phyloP scores from a whole-genome alignment of 1,140 invertebrate species.

The Drosophila varians region DNA sequence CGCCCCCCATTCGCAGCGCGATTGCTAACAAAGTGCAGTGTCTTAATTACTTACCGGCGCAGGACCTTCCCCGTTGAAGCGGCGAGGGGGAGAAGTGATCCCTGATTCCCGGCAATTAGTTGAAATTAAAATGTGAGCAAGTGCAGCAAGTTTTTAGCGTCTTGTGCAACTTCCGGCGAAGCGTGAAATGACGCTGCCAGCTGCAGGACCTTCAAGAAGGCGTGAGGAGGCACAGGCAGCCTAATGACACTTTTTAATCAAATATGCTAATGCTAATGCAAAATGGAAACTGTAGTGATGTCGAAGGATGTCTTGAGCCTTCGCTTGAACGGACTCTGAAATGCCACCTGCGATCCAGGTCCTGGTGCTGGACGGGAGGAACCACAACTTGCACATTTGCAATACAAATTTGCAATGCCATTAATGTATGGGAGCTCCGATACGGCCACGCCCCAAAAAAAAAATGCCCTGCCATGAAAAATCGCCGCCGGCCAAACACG shows the following conservation, averaged over 20 bases:
- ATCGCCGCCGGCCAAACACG: slow-evolving; percentile 79
- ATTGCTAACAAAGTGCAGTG: slow-evolving; percentile 70
- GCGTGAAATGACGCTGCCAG: slow-evolving; percentile 53
- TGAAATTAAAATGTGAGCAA: slow-evolving; percentile 77
- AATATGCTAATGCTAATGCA: slow-evolving; percentile 78
- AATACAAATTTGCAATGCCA: slow-evolving; percentile 75
- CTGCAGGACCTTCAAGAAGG: not conserved
- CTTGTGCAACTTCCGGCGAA: slow-evolving; percentile 69
- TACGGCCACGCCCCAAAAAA: slow-evolving; percentile 21
- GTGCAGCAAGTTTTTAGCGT: slow-evolving; percentile 56
- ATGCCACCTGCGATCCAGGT: not conserved
- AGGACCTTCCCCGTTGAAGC: not conserved
- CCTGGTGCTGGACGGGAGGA: slow-evolving; percentile 25
- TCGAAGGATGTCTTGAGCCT: slow-evolving; percentile 50
- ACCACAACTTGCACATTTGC: slow-evolving; percentile 61
- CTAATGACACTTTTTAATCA: slow-evolving; percentile 82
- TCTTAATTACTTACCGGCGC: slow-evolving; percentile 75
- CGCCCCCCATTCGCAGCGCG: slow-evolving; percentile 17
- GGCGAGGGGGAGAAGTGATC: slow-evolving; percentile 4
- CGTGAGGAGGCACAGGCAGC: slow-evolving; percentile 14
- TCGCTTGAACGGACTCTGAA: no score
- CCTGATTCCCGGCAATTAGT: slow-evolving; percentile 67
- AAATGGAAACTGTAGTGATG: slow-evolving; percentile 47
- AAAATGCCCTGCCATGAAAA: slow-evolving; percentile 70
- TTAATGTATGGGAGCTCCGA: slow-evolving; percentile 57